These are phyloP conservation scores for Psylliodes chrysocephalus DNA, from an alignment of 2,888 invertebrate species.

Conservation along the genomic window DNA sequence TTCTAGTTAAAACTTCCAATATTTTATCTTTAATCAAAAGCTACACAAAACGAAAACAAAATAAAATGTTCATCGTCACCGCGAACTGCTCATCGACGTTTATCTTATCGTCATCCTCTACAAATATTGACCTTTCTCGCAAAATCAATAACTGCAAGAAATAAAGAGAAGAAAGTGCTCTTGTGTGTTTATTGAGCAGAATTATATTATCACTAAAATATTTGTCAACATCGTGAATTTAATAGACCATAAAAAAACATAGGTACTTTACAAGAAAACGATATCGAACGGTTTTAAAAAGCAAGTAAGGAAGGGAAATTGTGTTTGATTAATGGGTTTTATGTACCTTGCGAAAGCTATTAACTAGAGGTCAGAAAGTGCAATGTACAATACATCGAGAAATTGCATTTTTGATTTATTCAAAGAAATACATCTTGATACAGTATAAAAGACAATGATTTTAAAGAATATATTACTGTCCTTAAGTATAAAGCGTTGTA, in stretches of 20 bases:
- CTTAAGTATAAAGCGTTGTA: too few species aligned
- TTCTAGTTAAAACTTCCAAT: too few species aligned
- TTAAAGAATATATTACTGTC: too few species aligned
- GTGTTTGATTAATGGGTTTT: slow-evolving; percentile 10
- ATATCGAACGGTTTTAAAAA: background rate
- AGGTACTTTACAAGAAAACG: background rate
- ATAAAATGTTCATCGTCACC: background rate
- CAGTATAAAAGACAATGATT: background rate
- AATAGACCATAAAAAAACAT: slow-evolving; percentile 17
- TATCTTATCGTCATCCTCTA: slow-evolving; percentile 22
- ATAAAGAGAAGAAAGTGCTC: slow-evolving; percentile 26
- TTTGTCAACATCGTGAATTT: slow-evolving; percentile 30
- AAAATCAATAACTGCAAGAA: slow-evolving; percentile 22
- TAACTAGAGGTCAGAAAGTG: background rate
- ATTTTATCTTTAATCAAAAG: background rate
- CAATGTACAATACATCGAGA: background rate
- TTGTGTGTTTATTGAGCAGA: slow-evolving; percentile 22
- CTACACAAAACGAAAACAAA: background rate
- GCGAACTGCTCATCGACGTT: background rate
- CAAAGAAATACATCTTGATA: background rate
- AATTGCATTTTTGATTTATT: slow-evolving; percentile 3
- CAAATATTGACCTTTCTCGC: slow-evolving; percentile 30
- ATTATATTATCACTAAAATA: slow-evolving; percentile 30
- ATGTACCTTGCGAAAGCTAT: background rate
- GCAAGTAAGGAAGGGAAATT: background rate